Evolutionary conservation across 2,113 vertebrate species (phyloP).

Genomic region (Phylloscopus trochiloides): DNA sequence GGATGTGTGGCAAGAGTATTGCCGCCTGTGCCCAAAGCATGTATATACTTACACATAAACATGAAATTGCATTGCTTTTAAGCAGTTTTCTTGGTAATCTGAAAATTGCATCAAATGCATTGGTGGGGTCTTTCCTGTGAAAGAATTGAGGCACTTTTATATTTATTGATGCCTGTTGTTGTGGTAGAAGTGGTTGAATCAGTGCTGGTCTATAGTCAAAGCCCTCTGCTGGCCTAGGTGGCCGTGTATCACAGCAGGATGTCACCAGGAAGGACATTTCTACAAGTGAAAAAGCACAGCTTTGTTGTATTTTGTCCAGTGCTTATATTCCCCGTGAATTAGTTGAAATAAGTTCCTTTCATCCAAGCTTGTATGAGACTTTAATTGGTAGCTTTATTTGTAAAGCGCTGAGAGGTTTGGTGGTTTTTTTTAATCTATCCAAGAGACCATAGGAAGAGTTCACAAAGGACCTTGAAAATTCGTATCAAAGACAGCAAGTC

Average conservation of each 20-base stretch:
- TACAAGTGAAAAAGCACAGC: not conserved
- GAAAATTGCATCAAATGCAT: not conserved
- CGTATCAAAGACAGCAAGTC: not conserved
- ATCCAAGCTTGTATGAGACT: not conserved
- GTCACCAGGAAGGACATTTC: not conserved
- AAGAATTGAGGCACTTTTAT: not conserved
- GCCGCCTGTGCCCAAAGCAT: not conserved
- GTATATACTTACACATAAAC: accelerated
- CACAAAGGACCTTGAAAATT: slow-evolving; percentile 8
- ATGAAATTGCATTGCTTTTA: not conserved
- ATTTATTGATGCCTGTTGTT: not conserved
- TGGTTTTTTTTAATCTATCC: not conserved
- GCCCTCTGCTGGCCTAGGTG: not conserved
- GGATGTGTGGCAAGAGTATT: not conserved
- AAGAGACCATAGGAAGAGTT: not conserved
- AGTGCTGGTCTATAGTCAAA: not conserved
- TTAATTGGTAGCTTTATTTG: not conserved
- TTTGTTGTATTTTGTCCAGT: not conserved
- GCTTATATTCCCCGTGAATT: not conserved
- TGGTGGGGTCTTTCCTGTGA: not conserved
- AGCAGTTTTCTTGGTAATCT: not conserved
- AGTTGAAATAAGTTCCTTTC: not conserved
- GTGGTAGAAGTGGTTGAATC: not conserved
- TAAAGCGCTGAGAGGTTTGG: not conserved
- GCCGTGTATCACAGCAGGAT: not conserved